phyloP scores from a whole-genome alignment of 2,888 invertebrate species.

The Cyrtodaria siliqua region DNA sequence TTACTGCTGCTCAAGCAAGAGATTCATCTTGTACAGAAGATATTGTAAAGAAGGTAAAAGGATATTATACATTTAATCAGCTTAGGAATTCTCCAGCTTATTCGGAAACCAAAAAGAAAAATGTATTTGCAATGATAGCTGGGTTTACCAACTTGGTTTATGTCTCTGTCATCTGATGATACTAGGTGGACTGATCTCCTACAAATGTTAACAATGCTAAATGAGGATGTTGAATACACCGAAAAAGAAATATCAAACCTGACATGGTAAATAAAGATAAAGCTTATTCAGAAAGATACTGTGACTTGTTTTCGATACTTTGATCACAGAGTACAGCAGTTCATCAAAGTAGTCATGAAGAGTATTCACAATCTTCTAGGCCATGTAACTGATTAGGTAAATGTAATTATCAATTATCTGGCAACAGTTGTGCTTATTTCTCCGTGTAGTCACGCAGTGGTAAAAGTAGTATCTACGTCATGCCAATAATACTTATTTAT shows the following conservation, averaged over 20 bases:
- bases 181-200: slow-evolving; percentile 49
- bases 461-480: too few relatives aligned
- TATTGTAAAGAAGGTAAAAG: slow-evolving; percentile 75
- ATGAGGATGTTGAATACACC: slow-evolving; percentile 17
- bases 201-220: slow-evolving; percentile 34
- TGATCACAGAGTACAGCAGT: slow-evolving; percentile 4
- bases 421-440: too few relatives aligned
- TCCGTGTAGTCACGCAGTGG: too few relatives aligned
- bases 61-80: slow-evolving; percentile 76
- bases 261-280: slow-evolving; percentile 49
- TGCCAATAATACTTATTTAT: too few relatives aligned
- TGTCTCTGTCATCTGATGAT: slow-evolving; percentile 47
- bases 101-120: slow-evolving; percentile 47
- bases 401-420: too few relatives aligned
- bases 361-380: neutral
- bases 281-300: slow-evolving; percentile 24
- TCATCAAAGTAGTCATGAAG: slow-evolving; percentile 7
- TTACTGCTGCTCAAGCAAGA: slow-evolving; percentile 25
- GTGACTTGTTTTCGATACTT: slow-evolving; percentile 30
- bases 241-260: slow-evolving; percentile 23
- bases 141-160: slow-evolving; percentile 60
- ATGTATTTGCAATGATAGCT: slow-evolving; percentile 62
- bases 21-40: slow-evolving; percentile 16
- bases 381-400: neutral
- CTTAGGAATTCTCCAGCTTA: slow-evolving; percentile 57